Conservation (phyloP, 2,113 vertebrate genomes). For the Tachysurus fulvidraco region DNA sequence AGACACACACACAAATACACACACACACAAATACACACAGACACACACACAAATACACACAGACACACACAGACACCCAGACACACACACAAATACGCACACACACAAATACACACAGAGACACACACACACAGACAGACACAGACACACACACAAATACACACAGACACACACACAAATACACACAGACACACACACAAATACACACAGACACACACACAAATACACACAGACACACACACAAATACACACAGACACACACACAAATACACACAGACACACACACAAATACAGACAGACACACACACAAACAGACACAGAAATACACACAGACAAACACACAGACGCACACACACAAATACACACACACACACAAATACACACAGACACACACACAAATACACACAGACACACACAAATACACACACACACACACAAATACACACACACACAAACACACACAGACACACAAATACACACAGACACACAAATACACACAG, state of each 20-base stretch:
- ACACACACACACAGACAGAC: background rate
- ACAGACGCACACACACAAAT: background rate
- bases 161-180: constrained; percentile 16
- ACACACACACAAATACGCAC: background rate
- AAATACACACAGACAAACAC: background rate
- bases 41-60: background rate
- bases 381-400: background rate
- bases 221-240: background rate
- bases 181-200: background rate
- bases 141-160: background rate
- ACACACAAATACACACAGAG: background rate
- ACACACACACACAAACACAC: background rate
- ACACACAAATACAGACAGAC: constrained; percentile 18
- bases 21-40: constrained; percentile 13
- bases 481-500: background rate
- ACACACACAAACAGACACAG: background rate
- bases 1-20: background rate
- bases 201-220: background rate
- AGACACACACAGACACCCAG: background rate
- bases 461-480: background rate
- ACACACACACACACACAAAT: background rate
- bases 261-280: background rate
- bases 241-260: background rate
- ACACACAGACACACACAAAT: background rate
- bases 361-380: background rate